Base-by-base conservation (phyloP, 1,140 invertebrate genomes). In the Chionoecetes opilio region DNA sequence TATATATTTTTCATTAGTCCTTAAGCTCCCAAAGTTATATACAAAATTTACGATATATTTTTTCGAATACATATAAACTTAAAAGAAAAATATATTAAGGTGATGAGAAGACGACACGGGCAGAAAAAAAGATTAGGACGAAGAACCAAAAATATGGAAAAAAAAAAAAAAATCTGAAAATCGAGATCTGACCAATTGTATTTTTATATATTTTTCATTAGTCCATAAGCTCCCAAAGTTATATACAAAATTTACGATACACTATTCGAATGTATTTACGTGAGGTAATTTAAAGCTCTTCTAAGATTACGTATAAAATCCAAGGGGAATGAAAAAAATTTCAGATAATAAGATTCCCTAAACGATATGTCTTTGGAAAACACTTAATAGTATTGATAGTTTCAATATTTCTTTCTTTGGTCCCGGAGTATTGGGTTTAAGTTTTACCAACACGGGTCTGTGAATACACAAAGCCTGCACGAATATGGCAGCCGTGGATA, bases 391-490 rank as follows among this genome's bases (percentile, higher is more conserved):
- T 21, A 75, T 1, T n/a, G 63, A 75, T 75, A 75, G 63, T n/a
- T 75, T 75, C 26, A 75, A 75, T n/a, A 21, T 75, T 75, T 75
- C n/a, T n/a, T n/a, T n/a, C n/a, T n/a, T n/a, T n/a, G n/a, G n/a
- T n/a, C n/a, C 63, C 9, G 21, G 63, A 75, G 63, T 75, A 75
- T 75, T 75, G 63, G 63, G 63, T 75, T 75, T 75, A 75, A 75
- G 63, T 75, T n/a, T n/a, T 17, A 26, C 5, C 63, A 75, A 75
- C 63, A 26, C 63, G 63, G 3, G 63, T n/a, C 63, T 75, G 63
- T 75, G n/a, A 75, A 75, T 21, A 75, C 63, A 75, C 63, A 75
- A 75, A 75, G 21, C 21, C 1, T 21, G n/a, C 21, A 75, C 63
- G 63, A 75, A 75, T 75, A 75, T n/a, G 63, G 63, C 8, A 21